A percentile compares a stretch with the other conserved stretches of the same genome.
Conservation (phyloP, 2,113 vertebrate species). For the Nothobranchius furzeri region DNA sequence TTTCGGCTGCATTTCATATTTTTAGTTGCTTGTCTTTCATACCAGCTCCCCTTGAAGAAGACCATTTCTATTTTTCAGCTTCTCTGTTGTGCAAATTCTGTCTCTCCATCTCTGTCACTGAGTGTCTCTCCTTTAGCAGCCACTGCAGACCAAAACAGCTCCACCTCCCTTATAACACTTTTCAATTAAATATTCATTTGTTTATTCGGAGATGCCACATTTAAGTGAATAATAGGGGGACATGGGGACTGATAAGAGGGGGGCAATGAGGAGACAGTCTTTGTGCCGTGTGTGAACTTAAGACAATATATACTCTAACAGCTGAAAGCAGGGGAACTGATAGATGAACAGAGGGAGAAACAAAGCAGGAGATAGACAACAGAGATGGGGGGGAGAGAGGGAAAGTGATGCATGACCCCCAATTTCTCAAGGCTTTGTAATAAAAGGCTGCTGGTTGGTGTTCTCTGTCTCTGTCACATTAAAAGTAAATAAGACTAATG, state of each 20-base stretch:
- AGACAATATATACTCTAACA: slow-evolving; percentile 33
- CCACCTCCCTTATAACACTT: slow-evolving; percentile 51
- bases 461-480: slow-evolving; percentile 73
- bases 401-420: slow-evolving; percentile 68
- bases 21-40: slow-evolving; percentile 19
- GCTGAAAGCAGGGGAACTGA: slow-evolving; percentile 54
- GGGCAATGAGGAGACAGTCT: slow-evolving; percentile 13
- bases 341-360: slow-evolving; percentile 49
- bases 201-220: slow-evolving; percentile 58
- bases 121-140: slow-evolving; percentile 16
- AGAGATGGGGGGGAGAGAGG: slow-evolving; percentile 42
- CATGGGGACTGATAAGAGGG: slow-evolving; percentile 57
- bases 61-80: slow-evolving; percentile 16
- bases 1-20: slow-evolving; percentile 10
- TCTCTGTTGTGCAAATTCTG: slow-evolving; percentile 34
- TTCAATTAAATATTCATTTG: slow-evolving; percentile 69
- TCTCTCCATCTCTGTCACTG: slow-evolving; percentile 34
- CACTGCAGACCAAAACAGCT: slow-evolving; percentile 33
- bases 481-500: slow-evolving; percentile 76
- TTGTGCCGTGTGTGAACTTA: slow-evolving; percentile 30
- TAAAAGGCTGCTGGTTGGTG: slow-evolving; percentile 68
- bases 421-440: slow-evolving; percentile 72
- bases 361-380: slow-evolving; percentile 38
- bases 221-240: slow-evolving; percentile 59
- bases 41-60: not conserved